phyloP scores from a whole-genome alignment of 2,888 invertebrate species.

The Beris chalybata region DNA sequence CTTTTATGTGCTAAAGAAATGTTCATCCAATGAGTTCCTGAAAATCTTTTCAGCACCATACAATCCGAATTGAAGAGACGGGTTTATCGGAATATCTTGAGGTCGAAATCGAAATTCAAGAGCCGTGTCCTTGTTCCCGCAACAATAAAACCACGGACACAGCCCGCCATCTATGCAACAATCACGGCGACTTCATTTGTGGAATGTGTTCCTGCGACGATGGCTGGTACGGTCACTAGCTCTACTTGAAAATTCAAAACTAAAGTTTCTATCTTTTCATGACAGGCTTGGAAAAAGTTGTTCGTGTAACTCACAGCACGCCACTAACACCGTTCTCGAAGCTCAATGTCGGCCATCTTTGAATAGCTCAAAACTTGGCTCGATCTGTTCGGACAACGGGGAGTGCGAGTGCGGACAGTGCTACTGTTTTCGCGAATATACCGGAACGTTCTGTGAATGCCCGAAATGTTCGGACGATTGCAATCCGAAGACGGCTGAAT shows the following conservation, averaged over 20 bases:
- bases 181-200: slow-evolving; percentile 63
- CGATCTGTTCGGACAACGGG: slow-evolving; percentile 71
- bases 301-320: slow-evolving; percentile 47
- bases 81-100: slow-evolving; percentile 71
- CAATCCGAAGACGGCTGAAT: slow-evolving; percentile 69
- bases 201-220: slow-evolving; percentile 67
- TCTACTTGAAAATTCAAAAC: not conserved
- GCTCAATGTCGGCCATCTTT: slow-evolving; percentile 51
- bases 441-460: slow-evolving; percentile 67
- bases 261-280: not conserved
- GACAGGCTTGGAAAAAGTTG: slow-evolving; percentile 49
- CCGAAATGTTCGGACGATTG: slow-evolving; percentile 62
- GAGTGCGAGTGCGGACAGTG: slow-evolving; percentile 79
- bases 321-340: slow-evolving; percentile 47
- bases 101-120: slow-evolving; percentile 72
- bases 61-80: slow-evolving; percentile 72
- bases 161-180: slow-evolving; percentile 56
- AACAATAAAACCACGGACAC: slow-evolving; percentile 44
- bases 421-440: slow-evolving; percentile 64
- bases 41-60: slow-evolving; percentile 50
- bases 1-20: too few relatives aligned
- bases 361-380: slow-evolving; percentile 49
- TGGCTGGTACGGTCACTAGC: slow-evolving; percentile 59
- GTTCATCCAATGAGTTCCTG: too few relatives aligned
- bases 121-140: slow-evolving; percentile 68